Evolutionary conservation across 1,140 invertebrate species (phyloP).

Genomic region (Brachionus calyciflorus): DNA sequence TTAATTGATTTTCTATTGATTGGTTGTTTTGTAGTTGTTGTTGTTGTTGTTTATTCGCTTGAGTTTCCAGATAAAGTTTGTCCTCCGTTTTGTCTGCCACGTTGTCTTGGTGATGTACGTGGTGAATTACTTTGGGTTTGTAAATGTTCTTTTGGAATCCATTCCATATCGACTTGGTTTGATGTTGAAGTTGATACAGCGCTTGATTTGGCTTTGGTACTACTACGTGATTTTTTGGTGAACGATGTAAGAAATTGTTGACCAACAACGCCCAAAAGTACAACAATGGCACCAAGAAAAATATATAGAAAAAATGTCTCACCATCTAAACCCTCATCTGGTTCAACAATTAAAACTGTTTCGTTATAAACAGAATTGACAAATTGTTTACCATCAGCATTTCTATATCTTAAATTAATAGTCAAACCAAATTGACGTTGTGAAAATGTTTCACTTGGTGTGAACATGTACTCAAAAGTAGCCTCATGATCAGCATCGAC

Average conservation of each 20-base stretch:
- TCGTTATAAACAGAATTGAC: conserved; percentile 95
- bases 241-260: conserved; percentile 80
- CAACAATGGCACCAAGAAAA: conserved; percentile 80
- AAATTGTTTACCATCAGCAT: conserved; percentile 69
- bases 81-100: not conserved
- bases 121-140: conserved; percentile 37
- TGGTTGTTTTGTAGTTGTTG: not conserved
- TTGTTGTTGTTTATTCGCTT: not conserved
- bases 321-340: conserved; percentile 92
- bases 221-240: not conserved
- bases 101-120: conserved; percentile 21
- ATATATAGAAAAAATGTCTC: conserved; percentile 97
- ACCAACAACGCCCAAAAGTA: conserved; percentile 80
- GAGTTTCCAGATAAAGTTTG: not conserved
- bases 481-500: conserved; percentile 87
- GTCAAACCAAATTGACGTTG: conserved; percentile 90
- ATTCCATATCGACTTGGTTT: conserved; percentile 31
- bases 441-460: conserved; percentile 88
- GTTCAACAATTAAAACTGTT: conserved; percentile 91
- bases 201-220: not conserved
- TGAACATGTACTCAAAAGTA: conserved; percentile 89
- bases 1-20: not conserved
- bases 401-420: conserved; percentile 87
- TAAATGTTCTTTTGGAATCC: conserved; percentile 46
- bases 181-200: not conserved